A percentile compares a stretch with the other conserved stretches of the same genome.
Conservation (phyloP, 92 coral and sea anemone genomes). For the Parazoanthus darwini region DNA sequence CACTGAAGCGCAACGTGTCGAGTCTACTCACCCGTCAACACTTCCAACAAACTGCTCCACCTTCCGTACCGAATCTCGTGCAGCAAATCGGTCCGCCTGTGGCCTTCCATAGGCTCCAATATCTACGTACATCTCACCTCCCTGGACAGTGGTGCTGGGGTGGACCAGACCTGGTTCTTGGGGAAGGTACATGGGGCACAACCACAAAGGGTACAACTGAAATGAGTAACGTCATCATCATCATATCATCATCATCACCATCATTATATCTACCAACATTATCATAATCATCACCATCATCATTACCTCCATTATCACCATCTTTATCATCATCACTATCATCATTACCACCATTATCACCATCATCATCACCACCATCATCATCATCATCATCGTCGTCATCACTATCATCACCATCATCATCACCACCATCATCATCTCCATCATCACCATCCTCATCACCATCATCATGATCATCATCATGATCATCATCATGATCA, state of each 20-base stretch:
- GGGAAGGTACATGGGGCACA: conserved; percentile 68
- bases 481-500: too few species aligned
- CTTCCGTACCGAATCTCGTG: conserved; percentile 49
- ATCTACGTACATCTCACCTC: conserved; percentile 68
- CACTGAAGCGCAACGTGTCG: background rate
- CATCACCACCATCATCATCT: too few species aligned
- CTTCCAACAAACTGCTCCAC: conserved; percentile 65
- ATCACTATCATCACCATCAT: too few species aligned
- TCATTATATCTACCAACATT: too few species aligned
- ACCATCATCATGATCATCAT: too few species aligned
- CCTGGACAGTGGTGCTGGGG: conserved; percentile 27
- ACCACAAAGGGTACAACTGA: conserved; percentile 67
- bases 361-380: too few species aligned
- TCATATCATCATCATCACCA: background rate
- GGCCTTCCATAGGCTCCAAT: conserved; percentile 69
- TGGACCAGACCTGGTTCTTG: conserved; percentile 63
- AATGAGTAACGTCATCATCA: background rate
- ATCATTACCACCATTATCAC: too few species aligned
- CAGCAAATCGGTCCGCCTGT: conserved; percentile 47
- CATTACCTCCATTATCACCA: too few species aligned
- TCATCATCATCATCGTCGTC: too few species aligned
- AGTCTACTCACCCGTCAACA: conserved; percentile 48
- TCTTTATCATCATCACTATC: too few species aligned
- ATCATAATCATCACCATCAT: too few species aligned
- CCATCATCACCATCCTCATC: too few species aligned